Evolutionary conservation across 1,140 invertebrate species (phyloP), one percentile per base, ranked within the genome.

Genomic region (Zaprionus kolodkinae): DNA sequence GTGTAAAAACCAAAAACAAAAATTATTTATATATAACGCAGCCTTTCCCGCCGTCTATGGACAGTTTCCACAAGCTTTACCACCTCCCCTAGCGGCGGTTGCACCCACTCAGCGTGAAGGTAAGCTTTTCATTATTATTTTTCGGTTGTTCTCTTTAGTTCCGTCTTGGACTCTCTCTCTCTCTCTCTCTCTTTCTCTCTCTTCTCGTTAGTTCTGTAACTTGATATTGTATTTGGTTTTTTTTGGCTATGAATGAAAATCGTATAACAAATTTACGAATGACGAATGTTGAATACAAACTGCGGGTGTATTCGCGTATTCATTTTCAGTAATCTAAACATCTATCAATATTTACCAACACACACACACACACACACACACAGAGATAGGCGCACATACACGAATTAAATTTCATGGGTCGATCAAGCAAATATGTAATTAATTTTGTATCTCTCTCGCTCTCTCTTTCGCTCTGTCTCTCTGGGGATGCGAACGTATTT

Each of bases 21-120:
- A 92, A 92, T 93, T 94, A 94, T 95, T 94, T 95, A 95, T 95
- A 95, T 95, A 95, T 95, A 95, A 95, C 95, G 95, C 97, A 96
- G 97, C 97, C 94, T 98, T 98, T 94, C 97, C 97, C 93, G 96
- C 97, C 93, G 97, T 98, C 93, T 98, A 98, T 94, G 96, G 97
- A 93, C 97, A 98, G 95, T 97, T 98, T 94, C 97, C 98, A 94
- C 97, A 98, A 95, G 96, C 97, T 91, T 96, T 98, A 92, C 96
- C 97, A 92, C 97, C 97, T 93, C 97, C 97, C 93, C 96, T 98
- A 94, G 96, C 96, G 88, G 96, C 97, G 86, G 96, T 98, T 93
- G 96, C 97, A 86, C 96, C 97, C 70, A 96, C 96, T 92, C 97
- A 98, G 94, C 97, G 97, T 95, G 97, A 98, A 97, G 97, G 97